Conservation (phyloP, 2,888 invertebrate genomes). For the Colletes collaris region DNA sequence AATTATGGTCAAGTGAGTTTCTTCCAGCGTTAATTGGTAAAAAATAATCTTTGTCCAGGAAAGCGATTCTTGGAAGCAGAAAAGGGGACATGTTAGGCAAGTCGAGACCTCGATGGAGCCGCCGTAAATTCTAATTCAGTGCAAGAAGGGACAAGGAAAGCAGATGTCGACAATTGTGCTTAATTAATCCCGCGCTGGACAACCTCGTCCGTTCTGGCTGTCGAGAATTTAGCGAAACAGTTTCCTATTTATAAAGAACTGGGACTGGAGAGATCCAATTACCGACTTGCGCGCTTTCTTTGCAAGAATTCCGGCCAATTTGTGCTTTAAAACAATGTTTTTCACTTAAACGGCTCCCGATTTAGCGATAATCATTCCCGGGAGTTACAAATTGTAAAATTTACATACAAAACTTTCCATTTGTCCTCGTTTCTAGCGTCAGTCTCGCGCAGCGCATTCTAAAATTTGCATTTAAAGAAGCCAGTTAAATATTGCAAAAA, state of each 20-base stretch:
- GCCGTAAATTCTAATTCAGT: constrained; percentile 75
- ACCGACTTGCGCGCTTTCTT: constrained; percentile 7
- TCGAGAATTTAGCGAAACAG: constrained; percentile 32
- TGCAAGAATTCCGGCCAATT: constrained; percentile 3
- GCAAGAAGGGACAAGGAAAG: constrained; percentile 65
- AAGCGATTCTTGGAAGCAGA: constrained; percentile 50
- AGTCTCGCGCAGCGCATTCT: too few species aligned
- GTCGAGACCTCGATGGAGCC: constrained; percentile 48
- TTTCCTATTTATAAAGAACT: constrained; percentile 26
- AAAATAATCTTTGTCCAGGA: constrained; percentile 48
- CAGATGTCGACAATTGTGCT: constrained; percentile 75
- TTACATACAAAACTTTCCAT: too few species aligned
- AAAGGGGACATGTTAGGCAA: constrained; percentile 40
- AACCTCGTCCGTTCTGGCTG: constrained; percentile 46
- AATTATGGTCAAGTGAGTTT: constrained; percentile 41
- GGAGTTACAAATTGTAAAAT: too few species aligned
- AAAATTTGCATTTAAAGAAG: too few species aligned
- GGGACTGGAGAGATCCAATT: constrained; percentile 8
- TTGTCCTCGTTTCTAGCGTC: too few species aligned
- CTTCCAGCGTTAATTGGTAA: constrained; percentile 43
- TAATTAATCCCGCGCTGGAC: constrained; percentile 71
- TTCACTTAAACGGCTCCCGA: too few species aligned
- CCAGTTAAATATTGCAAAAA: too few species aligned
- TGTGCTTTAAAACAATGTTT: background rate
- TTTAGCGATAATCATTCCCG: too few species aligned